Evolutionary conservation across 2,888 invertebrate species (phyloP), one percentile per base, ranked within the genome.

Genomic region (Coecobrya sp.): DNA sequence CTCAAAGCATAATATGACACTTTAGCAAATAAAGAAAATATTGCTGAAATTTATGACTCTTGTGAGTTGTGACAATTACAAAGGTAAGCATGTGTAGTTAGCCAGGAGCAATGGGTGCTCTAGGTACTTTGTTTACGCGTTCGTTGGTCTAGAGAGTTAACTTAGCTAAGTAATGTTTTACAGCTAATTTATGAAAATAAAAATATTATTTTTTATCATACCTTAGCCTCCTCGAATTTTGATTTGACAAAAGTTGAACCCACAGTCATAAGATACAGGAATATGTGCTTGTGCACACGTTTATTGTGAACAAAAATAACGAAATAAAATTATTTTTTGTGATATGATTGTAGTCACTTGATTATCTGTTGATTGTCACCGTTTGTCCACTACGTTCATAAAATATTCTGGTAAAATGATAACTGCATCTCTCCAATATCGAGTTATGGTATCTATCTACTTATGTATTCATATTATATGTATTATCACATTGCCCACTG

Each of bases 401-500:
- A 70, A 70, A 36, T 11, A 73, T 22, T 45, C 22, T 22, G 11
- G 16, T 30, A 11, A 52, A 79, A 52, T 49, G 45, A 27, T 13
- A 79, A 52, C n/a, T 70, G n/a, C 36, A 65, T 68, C 65, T 65
- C 65, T 65, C 19, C 52, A 65, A 73, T 59, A 52, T 36, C 59
- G n/a, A n/a, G n/a, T n/a, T 30, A 27, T 19, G n/a, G n/a, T n/a
- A n/a, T 45, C n/a, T 22, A 2, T 22, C 45, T 13, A n/a, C 10
- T 79, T 22, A 22, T 19, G n/a, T 19, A 19, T 19, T 16, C 3
- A 70, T 42, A n/a, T 30, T 13, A 16, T 13, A 4, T 42, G 10
- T 22, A 30, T 30, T 89, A 89, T 89, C 89, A 89, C 89, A 89
- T 89, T 89, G 68, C 89, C 89, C 89, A 89, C 89, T 16, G 30